Conservation (phyloP, 2,888 invertebrate species). For the Epinotia nisella region DNA sequence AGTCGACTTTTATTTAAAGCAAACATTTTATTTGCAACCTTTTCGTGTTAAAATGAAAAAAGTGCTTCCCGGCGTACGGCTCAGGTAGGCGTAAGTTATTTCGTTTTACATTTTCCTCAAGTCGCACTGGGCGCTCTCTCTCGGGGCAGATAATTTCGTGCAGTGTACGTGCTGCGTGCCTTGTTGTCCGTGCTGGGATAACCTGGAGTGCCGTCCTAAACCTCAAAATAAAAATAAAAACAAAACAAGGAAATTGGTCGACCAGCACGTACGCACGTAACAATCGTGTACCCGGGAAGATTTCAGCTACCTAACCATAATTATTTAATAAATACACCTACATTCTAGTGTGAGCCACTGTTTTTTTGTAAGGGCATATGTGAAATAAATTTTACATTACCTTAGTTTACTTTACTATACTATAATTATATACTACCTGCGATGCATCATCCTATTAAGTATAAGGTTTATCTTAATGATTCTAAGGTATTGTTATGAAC, state of each 20-base stretch:
- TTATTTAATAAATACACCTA: neutral
- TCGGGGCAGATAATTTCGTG: constrained; percentile 76
- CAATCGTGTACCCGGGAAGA: constrained; percentile 41
- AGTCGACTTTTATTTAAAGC: constrained; percentile 57
- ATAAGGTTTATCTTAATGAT: constrained; percentile 31
- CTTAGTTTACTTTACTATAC: too few species aligned
- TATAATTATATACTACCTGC: neutral
- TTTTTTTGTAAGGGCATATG: too few species aligned
- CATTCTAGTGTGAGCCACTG: too few species aligned
- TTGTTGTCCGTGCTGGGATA: constrained; percentile 64
- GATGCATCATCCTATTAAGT: neutral
- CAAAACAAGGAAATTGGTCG: constrained; percentile 51
- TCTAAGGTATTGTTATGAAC: constrained; percentile 19
- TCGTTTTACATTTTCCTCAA: constrained; percentile 76
- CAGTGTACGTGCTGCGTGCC: constrained; percentile 72
- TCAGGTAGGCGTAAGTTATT: constrained; percentile 74
- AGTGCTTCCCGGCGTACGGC: constrained; percentile 57
- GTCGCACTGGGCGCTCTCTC: constrained; percentile 67
- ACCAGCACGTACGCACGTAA: constrained; percentile 44
- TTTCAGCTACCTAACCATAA: constrained; percentile 26
- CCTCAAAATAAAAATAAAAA: constrained; percentile 59
- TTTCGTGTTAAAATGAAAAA: constrained; percentile 66
- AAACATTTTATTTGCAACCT: constrained; percentile 67
- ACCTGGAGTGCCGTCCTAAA: constrained; percentile 62
- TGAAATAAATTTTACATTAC: too few species aligned